Evolutionary conservation across 1,140 invertebrate genomes (phyloP).

Genomic region (Oscheius sp.): DNA sequence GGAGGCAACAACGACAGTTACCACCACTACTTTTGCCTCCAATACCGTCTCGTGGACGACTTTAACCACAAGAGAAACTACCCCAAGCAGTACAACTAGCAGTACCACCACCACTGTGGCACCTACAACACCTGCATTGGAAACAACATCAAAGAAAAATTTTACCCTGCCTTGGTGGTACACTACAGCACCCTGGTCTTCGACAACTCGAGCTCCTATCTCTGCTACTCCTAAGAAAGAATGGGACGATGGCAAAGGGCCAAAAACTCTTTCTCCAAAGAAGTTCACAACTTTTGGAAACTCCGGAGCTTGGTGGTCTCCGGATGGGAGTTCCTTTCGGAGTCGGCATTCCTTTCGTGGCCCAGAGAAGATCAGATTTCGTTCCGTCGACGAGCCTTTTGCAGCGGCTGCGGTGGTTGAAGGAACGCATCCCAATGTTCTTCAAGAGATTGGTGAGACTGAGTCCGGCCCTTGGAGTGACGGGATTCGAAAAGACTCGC

Average conservation of each 20-base stretch:
- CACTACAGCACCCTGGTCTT: background rate
- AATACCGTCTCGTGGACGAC: too few species aligned
- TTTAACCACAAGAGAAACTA: too few species aligned
- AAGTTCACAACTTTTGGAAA: background rate
- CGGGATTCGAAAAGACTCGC: background rate
- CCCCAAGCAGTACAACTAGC: too few species aligned
- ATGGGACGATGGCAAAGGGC: background rate
- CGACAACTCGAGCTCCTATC: background rate
- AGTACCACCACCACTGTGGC: too few species aligned
- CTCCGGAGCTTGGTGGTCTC: too few species aligned
- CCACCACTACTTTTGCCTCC: background rate
- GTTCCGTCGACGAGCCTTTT: background rate
- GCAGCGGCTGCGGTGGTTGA: background rate
- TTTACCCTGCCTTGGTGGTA: background rate
- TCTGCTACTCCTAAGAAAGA: constrained; percentile 1
- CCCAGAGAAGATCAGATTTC: too few species aligned
- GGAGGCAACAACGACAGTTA: background rate
- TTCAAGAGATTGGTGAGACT: background rate
- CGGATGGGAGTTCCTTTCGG: too few species aligned
- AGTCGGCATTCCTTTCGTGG: too few species aligned
- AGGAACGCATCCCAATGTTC: background rate
- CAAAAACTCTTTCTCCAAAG: background rate
- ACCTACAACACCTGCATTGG: background rate
- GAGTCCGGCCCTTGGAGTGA: background rate
- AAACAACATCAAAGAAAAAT: background rate